These are phyloP conservation scores for Mya arenaria DNA, from an alignment of 1,140 invertebrate species.

Conservation along the genomic window DNA sequence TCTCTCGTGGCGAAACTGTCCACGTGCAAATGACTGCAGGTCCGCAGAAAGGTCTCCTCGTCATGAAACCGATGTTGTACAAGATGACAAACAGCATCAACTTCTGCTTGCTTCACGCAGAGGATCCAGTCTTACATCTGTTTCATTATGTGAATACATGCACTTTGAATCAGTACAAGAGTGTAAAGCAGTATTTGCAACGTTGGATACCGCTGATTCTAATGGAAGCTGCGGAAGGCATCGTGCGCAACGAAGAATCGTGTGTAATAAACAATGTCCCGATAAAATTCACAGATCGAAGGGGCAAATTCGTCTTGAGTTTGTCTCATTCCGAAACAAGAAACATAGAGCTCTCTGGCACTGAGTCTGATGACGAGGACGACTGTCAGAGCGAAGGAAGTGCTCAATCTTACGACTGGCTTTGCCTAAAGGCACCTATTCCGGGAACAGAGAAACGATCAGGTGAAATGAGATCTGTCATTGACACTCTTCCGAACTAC, in stretches of 20 bases:
- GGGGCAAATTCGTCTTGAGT: slow-evolving; percentile 43
- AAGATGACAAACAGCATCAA: slow-evolving; percentile 61
- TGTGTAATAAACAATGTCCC: slow-evolving; percentile 49
- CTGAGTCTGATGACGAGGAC: slow-evolving; percentile 20
- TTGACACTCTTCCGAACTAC: not conserved
- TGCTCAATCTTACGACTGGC: slow-evolving; percentile 17
- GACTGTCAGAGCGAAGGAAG: not conserved
- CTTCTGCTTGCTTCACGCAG: slow-evolving; percentile 59
- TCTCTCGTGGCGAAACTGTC: slow-evolving; percentile 58
- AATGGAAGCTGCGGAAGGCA: slow-evolving; percentile 63
- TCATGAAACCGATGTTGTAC: slow-evolving; percentile 53
- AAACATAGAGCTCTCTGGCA: slow-evolving; percentile 57
- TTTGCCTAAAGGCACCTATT: slow-evolving; percentile 9
- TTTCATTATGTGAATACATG: slow-evolving; percentile 33
- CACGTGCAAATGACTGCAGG: slow-evolving; percentile 58
- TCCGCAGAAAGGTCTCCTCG: slow-evolving; percentile 52
- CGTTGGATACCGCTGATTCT: slow-evolving; percentile 61
- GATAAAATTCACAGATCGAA: slow-evolving; percentile 19
- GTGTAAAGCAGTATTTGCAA: slow-evolving; percentile 48
- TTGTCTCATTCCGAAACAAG: slow-evolving; percentile 36
- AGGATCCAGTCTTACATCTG: slow-evolving; percentile 59
- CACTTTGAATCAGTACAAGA: slow-evolving; percentile 31
- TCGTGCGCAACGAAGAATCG: slow-evolving; percentile 47
- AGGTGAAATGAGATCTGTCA: not conserved
- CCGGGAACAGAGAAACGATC: not conserved